Base-by-base conservation (phyloP, 1,140 invertebrate species). In the Philopotamus ludificatus region DNA sequence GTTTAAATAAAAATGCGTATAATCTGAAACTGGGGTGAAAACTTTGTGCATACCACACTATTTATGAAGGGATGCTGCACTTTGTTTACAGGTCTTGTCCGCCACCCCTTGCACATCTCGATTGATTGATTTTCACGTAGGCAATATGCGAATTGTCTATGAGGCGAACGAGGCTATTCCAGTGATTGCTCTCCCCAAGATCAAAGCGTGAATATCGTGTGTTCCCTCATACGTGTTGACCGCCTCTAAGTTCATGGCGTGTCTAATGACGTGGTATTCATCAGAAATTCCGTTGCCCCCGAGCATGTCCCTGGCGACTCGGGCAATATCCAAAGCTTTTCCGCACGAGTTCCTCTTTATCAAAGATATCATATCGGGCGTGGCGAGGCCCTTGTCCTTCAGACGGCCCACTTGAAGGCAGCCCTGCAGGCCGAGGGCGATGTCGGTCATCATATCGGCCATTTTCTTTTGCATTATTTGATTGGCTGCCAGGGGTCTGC, bases 221-320 rank as follows among this genome's bases (percentile, higher is more conserved):
- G 97, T 99, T 83, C 97, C 98, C 88, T 99, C 98, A 76, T 99
- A 99, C 20, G 98, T 99, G 74, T 98, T 97, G 1, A 99, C 97
- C 23, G 95, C 88, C 81, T 99, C 98, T 59, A 99, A 82, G 82
- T 99, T 99, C 87, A 98, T 93, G 3, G 95, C 85, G 78, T 99
- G 98, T 58, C 98, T 82, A 64, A 99, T 99, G 39, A 99, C 80
- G 73, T 98, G 94, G 74, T 97, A 98, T 75, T 98, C 95, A 79
- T 98, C 95, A 57, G 89, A 90, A 68, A 98, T 92, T 12, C 95
- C 95, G 79, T 98, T 98, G 18, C 89, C 95, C 3, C 98, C 98
- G 0, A 99, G 82, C 88, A 99, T 97, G 74, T 99, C 98, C 70
- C 98, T 82, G 18, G 94, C 91, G 42, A 75, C 78, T 63, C 97